Evolutionary conservation across 2,113 vertebrate species (phyloP).

Genomic region (Boulengeromyrus knoepffleri): DNA sequence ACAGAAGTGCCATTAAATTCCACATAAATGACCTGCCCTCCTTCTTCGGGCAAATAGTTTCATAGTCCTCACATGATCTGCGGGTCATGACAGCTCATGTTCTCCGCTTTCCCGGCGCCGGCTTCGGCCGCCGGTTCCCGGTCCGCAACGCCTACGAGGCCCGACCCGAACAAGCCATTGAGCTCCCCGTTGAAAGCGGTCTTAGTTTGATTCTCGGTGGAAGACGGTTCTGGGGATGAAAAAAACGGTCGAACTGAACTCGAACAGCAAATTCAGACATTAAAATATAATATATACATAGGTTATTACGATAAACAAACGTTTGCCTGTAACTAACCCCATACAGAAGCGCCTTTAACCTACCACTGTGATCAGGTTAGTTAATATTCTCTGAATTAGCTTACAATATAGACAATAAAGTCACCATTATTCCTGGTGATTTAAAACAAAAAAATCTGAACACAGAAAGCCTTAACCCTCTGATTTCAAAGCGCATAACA

Average conservation of each 20-base stretch:
- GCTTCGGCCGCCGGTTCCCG: constrained; percentile 61
- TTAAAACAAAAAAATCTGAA: neutral
- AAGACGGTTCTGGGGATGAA: constrained; percentile 54
- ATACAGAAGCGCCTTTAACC: neutral
- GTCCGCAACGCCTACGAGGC: constrained; percentile 65
- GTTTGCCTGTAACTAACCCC: neutral
- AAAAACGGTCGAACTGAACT: neutral
- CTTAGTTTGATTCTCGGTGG: constrained; percentile 65
- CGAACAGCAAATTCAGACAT: neutral
- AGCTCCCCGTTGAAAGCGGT: constrained; percentile 83
- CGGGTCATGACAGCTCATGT: constrained; percentile 68
- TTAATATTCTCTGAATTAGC: neutral
- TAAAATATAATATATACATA: neutral
- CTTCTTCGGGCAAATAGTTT: neutral
- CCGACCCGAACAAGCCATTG: constrained; percentile 82
- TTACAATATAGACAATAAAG: neutral
- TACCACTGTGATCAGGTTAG: neutral
- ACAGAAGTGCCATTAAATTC: neutral
- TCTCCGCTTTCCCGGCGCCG: constrained; percentile 59
- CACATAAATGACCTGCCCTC: neutral
- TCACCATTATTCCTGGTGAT: neutral
- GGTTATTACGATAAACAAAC: neutral
- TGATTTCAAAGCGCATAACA: neutral
- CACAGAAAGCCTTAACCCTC: neutral
- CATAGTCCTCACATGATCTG: constrained; percentile 83